Evolutionary conservation across 2,888 invertebrate genomes (phyloP), one percentile per base, ranked within the genome.

Genomic region (Nymphalis c-album): DNA sequence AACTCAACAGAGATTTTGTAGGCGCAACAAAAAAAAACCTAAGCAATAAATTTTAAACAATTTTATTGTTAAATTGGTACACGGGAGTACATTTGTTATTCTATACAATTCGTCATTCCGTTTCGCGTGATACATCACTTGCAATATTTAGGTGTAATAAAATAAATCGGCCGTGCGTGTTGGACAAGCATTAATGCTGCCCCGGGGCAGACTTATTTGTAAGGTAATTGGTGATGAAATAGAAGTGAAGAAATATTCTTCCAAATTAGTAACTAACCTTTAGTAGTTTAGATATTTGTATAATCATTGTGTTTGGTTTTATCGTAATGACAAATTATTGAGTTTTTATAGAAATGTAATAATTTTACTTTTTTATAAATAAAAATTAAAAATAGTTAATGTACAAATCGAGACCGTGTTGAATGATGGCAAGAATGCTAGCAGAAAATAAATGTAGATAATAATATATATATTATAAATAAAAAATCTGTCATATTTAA

Each of bases 121-220:
- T 60, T 45, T 57, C 20, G 51, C 53, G 68, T 53, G 58, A 68
- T 65, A 68, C 64, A 61, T 70, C 59, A 59, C 62, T 67, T 46
- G 70, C 67, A 67, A 66, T 70, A 70, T 70, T 70, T 70, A 68
- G 67, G 40, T 51, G 64, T 64, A 60, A 70, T 70, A 64, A 65
- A 64, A 70, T 63, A 67, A 68, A 70, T 70, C 64, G 68, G 45
- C 31, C 53, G 48, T 60, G 64, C 68, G 64, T 70, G 64, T 53
- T 57, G 64, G 64, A 63, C 64, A 60, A 45, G 60, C 68, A 68
- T 70, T 70, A 65, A 60, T 59, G 50, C 31, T 47, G 22, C 18
- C 13, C 10, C 26, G 55, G 22, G 18, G 45, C n/a, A 22, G n/a
- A 22, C n/a, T 60, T 60, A 47, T 47, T 60, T 47, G 47, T 20